These are phyloP conservation scores for Girardinus metallicus DNA, from an alignment of 2,797 vertebrate genomes.

Conservation along the genomic window DNA sequence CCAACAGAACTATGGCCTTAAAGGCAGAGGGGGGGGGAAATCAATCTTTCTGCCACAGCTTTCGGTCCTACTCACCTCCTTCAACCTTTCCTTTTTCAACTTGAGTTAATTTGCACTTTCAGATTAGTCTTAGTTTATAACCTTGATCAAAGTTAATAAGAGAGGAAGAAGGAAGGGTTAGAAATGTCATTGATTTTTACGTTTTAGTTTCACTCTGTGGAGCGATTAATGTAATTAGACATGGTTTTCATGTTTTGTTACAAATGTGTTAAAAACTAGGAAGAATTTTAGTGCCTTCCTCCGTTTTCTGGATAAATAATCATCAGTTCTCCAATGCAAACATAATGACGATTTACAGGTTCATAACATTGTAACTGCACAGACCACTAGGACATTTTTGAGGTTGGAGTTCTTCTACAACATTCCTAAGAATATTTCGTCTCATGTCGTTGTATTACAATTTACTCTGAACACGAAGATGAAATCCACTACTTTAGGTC, in stretches of 20 bases:
- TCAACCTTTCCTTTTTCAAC: conserved; percentile 3
- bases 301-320: neutral
- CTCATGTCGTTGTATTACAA: too few relatives aligned
- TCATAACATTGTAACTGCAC: too few relatives aligned
- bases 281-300: neutral
- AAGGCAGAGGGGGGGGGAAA: neutral
- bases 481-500: neutral
- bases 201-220: neutral
- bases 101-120: conserved; percentile 34
- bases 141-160: conserved; percentile 9
- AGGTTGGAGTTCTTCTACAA: neutral
- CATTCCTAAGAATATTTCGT: neutral
- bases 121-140: conserved; percentile 19
- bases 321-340: neutral
- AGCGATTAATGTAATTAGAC: neutral
- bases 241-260: neutral
- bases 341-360: too few relatives aligned
- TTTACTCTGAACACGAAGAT: neutral
- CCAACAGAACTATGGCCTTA: conserved; percentile 15
- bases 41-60: conserved; percentile 14
- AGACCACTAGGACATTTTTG: neutral
- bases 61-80: conserved; percentile 8
- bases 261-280: neutral
- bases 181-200: neutral
- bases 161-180: neutral